Conservation (phyloP, 2,113 vertebrate species). For the Cervus canadensis region DNA sequence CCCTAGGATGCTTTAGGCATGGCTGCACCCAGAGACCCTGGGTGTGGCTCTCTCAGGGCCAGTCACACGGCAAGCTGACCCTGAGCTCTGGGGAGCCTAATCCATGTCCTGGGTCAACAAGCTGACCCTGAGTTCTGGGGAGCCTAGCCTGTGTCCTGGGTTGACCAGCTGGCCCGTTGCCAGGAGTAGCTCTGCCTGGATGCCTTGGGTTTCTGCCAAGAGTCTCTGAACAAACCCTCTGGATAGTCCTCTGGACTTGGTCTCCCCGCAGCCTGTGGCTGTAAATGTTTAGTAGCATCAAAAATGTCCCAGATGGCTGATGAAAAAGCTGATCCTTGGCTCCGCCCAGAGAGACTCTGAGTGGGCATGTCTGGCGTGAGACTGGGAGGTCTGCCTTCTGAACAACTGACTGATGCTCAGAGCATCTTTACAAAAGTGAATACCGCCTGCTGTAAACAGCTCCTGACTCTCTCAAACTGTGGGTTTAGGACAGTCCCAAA, state of each 20-base stretch:
- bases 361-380: accelerated
- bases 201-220: accelerated
- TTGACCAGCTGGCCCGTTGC: not conserved
- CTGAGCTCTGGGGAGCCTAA: not conserved
- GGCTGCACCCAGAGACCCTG: not conserved
- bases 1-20: not conserved
- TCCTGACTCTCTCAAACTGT: not conserved
- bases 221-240: not conserved
- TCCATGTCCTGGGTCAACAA: accelerated
- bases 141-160: not conserved
- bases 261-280: not conserved
- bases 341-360: not conserved
- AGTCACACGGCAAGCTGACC: not conserved
- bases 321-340: not conserved
- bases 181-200: not conserved
- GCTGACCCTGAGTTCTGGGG: not conserved
- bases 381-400: not conserved
- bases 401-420: not conserved
- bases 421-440: not conserved
- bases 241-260: not conserved
- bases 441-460: not conserved
- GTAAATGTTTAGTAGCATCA: no score
- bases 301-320: not conserved
- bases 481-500: not conserved
- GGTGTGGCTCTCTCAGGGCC: no score